A percentile compares a stretch with the other conserved stretches of the same genome.
phyloP scores from a whole-genome alignment of 30 jellyfish, hydroid and myxozoan species.

The Nemopilema nomurai region DNA sequence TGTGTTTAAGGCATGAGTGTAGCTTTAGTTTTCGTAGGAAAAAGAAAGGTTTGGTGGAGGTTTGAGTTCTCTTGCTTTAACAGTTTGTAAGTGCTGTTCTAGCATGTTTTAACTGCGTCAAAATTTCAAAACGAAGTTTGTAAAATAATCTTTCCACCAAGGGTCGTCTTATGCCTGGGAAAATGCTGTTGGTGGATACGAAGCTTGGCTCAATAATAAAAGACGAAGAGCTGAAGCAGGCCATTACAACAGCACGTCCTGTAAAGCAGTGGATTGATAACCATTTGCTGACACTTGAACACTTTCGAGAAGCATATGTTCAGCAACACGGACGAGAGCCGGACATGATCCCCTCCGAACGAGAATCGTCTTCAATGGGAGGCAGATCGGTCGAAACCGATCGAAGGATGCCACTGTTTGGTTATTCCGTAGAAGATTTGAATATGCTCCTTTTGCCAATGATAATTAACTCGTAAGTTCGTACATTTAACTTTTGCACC shows the following conservation, averaged over 20 bases:
- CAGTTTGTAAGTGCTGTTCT: too few relatives aligned
- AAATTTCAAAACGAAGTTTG: too few relatives aligned
- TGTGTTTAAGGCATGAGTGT: background rate
- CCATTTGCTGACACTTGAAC: slow-evolving; percentile 35
- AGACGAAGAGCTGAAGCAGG: slow-evolving; percentile 62
- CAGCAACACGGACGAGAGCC: slow-evolving; percentile 56
- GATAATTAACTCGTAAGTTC: slow-evolving; percentile 57
- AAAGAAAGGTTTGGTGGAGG: too few relatives aligned
- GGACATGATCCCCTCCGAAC: slow-evolving; percentile 36
- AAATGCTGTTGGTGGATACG: slow-evolving; percentile 70
- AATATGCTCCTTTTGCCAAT: slow-evolving; percentile 75
- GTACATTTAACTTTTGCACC: too few relatives aligned
- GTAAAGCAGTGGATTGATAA: slow-evolving; percentile 49
- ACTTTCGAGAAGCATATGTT: slow-evolving; percentile 52
- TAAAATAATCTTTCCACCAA: background rate
- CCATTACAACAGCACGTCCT: slow-evolving; percentile 54
- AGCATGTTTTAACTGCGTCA: too few relatives aligned
- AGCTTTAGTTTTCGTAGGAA: background rate
- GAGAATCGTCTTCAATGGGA: slow-evolving; percentile 64
- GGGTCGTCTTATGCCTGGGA: slow-evolving; percentile 83
- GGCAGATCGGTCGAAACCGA: slow-evolving; percentile 79
- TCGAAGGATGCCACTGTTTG: slow-evolving; percentile 76
- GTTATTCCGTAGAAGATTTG: slow-evolving; percentile 74
- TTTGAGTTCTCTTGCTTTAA: too few relatives aligned
- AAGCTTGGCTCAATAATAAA: slow-evolving; percentile 68